These are phyloP conservation scores for Rhinolophus sinicus DNA, from an alignment of 2,113 vertebrate genomes.

Conservation along the genomic window DNA sequence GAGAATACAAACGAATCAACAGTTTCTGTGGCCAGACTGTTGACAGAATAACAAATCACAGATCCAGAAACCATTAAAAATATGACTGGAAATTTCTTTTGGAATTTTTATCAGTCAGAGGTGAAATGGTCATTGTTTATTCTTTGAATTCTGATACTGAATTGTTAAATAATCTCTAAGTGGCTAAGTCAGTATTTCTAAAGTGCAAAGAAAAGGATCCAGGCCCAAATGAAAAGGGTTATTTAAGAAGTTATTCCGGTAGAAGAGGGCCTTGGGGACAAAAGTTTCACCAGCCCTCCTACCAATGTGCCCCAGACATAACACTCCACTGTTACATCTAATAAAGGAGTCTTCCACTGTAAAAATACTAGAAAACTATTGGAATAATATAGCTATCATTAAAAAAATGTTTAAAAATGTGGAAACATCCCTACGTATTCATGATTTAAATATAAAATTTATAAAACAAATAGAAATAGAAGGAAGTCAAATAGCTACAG, in stretches of 20 bases:
- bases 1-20: slow-evolving; percentile 19
- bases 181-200: neutral
- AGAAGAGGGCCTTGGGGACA: neutral
- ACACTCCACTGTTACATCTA: neutral
- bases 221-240: neutral
- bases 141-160: neutral
- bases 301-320: neutral
- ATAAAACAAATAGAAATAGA: neutral
- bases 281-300: neutral
- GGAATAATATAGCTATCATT: neutral
- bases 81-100: neutral
- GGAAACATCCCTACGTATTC: neutral
- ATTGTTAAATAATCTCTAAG: neutral
- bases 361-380: neutral
- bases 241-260: neutral
- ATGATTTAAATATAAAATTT: neutral
- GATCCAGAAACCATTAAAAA: slow-evolving; percentile 1
- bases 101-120: neutral
- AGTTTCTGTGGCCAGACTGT: neutral
- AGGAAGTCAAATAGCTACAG: neutral
- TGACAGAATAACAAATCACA: neutral
- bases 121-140: neutral
- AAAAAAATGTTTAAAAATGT: neutral
- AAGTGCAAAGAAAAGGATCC: neutral
- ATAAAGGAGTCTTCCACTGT: neutral